Evolutionary conservation across 1,140 invertebrate species (phyloP), one percentile per base, ranked within the genome.

Genomic region (Drosophila paulistorum): DNA sequence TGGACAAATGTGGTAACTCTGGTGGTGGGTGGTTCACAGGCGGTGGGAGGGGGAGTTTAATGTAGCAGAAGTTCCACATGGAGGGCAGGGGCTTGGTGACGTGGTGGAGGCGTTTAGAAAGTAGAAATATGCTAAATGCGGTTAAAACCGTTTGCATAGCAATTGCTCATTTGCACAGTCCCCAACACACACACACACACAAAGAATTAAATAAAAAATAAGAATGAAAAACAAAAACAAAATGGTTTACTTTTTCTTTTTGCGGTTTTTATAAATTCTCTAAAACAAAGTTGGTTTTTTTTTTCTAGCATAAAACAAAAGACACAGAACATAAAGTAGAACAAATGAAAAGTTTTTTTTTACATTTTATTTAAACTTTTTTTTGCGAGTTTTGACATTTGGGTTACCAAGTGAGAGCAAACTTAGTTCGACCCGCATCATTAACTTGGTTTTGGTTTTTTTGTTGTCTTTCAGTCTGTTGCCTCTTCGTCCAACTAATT

Each of bases 51-150:
- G 10, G 1, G 54, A 58, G 83, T 89, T 87, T 77, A 87, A 89
- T 87, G 72, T 87, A 74, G 71, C 84, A 89, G 76, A 74, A 79
- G 68, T 51, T 51, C 2, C 45, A 48, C 17, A 10, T 2, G 11
- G 17, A 9, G 9, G 10, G 45, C 7, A 14, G 37, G 39, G 1
- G 48, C 7, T 42, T 35, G 14, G 68, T 54, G 57, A 23, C 45
- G 45, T 51, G 74, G 55, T 51, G 74, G 55, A 14, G 66, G 81
- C 82, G 82, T 77, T 86, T 86, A 87, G 83, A 86, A 87, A 86
- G 79, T 76, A 79, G 69, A 81, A 86, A 87, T 86, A 87, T 86
- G 83, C 83, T 83, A 87, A 87, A 51, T 51, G 77, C 79, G 76
- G 62, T 48, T 14, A 55, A 73, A 71, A 63, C 76, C 17, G 79